Conservation (phyloP, 2,113 vertebrate genomes). For the Syngnathoides biaculeatus region DNA sequence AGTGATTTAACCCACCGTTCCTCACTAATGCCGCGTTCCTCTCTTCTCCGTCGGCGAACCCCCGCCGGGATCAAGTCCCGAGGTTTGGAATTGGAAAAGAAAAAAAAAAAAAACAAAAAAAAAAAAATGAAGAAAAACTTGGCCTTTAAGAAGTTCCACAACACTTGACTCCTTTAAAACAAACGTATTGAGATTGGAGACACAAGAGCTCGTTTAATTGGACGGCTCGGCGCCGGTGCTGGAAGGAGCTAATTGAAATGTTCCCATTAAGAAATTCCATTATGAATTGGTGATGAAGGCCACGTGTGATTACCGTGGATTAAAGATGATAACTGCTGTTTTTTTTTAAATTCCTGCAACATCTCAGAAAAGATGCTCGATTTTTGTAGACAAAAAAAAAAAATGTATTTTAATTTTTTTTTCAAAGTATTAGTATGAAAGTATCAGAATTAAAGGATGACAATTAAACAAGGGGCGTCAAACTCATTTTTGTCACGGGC, state of each 20-base stretch:
- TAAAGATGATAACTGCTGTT: conserved; percentile 81
- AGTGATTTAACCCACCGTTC: conserved; percentile 99
- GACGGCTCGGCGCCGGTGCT: conserved; percentile 70
- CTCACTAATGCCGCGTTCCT: conserved; percentile 82
- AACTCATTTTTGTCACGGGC: no score
- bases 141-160: conserved; percentile 78
- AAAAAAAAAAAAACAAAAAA: background rate
- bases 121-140: conserved; percentile 68
- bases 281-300: conserved; percentile 96
- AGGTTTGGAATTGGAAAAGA: conserved; percentile 13
- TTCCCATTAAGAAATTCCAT: conserved; percentile 97
- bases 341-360: conserved; percentile 52
- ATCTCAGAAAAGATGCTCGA: conserved; percentile 23
- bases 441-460: no score
- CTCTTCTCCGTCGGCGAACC: conserved; percentile 28
- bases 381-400: conserved; percentile 11
- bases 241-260: conserved; percentile 90
- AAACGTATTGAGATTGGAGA: conserved; percentile 42
- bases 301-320: conserved; percentile 90
- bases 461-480: no score
- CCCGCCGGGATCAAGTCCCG: conserved; percentile 34
- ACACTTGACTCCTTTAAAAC: conserved; percentile 18
- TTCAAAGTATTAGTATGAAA: no score
- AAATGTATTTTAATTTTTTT: no score
- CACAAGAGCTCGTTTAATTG: conserved; percentile 62